Conservation (phyloP, 2,797 vertebrate genomes). For the Limosa lapponica region DNA sequence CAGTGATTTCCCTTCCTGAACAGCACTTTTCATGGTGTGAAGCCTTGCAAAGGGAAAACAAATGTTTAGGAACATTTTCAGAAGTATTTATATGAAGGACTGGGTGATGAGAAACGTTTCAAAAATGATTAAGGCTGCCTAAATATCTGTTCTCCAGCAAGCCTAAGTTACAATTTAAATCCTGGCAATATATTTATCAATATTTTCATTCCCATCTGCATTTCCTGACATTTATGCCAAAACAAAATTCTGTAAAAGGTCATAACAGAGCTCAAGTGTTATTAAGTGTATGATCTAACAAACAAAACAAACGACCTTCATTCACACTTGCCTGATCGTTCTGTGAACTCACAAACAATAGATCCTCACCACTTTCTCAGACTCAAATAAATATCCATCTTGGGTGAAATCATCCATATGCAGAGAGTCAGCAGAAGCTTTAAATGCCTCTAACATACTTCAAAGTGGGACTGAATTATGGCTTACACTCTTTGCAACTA, state of each 20-base stretch:
- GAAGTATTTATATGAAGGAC: background rate
- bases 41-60: background rate
- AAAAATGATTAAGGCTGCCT: background rate
- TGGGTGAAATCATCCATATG: background rate
- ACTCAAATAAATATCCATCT: background rate
- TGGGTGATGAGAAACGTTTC: background rate
- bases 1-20: background rate
- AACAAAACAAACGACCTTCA: background rate
- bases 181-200: background rate
- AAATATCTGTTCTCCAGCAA: background rate
- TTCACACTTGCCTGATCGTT: background rate
- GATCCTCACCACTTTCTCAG: background rate
- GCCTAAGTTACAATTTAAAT: background rate
- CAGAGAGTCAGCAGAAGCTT: background rate
- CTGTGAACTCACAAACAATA: background rate
- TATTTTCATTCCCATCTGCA: background rate
- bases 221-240: constrained; percentile 14
- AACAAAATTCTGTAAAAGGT: constrained; percentile 35
- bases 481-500: background rate
- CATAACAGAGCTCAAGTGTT: background rate
- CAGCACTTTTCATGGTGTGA: background rate
- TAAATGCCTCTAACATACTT: background rate
- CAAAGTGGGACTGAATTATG: background rate
- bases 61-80: background rate
- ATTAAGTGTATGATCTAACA: background rate